Percentiles rank a stretch among this genome's conserved stretches.
These are phyloP conservation scores for Salvator merianae DNA, from an alignment of 2,113 vertebrate species.

Conservation along the genomic window DNA sequence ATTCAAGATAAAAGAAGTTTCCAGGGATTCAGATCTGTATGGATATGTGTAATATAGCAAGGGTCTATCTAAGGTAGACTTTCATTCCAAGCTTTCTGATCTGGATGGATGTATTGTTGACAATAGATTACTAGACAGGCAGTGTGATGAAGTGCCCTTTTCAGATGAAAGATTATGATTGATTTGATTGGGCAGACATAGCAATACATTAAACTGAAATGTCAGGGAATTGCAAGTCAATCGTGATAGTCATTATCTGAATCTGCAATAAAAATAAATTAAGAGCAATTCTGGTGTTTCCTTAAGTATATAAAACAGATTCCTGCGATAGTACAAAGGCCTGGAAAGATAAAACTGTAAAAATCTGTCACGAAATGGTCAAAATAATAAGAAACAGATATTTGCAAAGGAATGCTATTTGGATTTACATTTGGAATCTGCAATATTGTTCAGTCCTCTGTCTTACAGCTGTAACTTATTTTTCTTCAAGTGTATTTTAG, in stretches of 20 bases:
- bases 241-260: slow-evolving; percentile 17
- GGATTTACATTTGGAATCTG: slow-evolving; percentile 13
- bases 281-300: slow-evolving; percentile 5
- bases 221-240: slow-evolving; percentile 1
- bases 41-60: neutral
- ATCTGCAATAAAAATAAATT: slow-evolving; percentile 38
- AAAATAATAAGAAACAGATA: slow-evolving; percentile 29
- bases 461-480: neutral
- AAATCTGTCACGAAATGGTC: slow-evolving; percentile 19
- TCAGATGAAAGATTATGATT: slow-evolving; percentile 19
- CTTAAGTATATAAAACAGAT: slow-evolving; percentile 39
- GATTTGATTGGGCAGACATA: slow-evolving; percentile 11
- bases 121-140: neutral
- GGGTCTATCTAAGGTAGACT: neutral
- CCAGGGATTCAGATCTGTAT: neutral
- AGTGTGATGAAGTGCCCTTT: slow-evolving; percentile 24
- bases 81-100: neutral
- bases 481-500: neutral
- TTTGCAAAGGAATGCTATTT: slow-evolving; percentile 17
- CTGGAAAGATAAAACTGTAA: slow-evolving; percentile 24
- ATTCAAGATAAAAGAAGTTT: neutral
- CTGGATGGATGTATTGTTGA: neutral
- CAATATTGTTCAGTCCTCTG: neutral
- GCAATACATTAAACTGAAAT: slow-evolving; percentile 12
- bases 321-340: slow-evolving; percentile 13